Evolutionary conservation across 2,113 vertebrate species (phyloP).

Genomic region (Bubo scandiacus): DNA sequence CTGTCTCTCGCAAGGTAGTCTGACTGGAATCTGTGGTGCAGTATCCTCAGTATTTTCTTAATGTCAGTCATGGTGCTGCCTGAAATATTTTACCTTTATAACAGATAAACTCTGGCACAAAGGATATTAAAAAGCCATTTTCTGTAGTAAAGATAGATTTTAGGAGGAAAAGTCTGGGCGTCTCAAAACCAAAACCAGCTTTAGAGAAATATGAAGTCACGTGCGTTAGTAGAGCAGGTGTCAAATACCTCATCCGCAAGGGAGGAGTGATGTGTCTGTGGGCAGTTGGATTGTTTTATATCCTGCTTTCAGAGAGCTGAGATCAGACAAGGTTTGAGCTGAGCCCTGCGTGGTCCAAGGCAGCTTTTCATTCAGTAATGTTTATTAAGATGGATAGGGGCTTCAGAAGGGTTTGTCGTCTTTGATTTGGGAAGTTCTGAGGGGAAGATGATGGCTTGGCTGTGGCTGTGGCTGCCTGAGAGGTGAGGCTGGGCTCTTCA

Average conservation of each 20-base stretch:
- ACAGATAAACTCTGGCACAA: neutral
- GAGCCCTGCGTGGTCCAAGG: neutral
- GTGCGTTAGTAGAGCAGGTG: fast-evolving
- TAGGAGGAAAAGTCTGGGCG: neutral
- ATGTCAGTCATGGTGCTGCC: neutral
- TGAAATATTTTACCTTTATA: neutral
- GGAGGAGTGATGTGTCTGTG: neutral
- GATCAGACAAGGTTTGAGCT: neutral
- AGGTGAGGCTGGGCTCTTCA: neutral
- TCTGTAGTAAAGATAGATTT: neutral
- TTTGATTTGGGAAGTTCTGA: neutral
- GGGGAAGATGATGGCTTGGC: neutral
- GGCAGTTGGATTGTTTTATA: neutral
- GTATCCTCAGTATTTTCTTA: slow-evolving; percentile 9
- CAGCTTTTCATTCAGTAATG: neutral
- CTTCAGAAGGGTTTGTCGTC: neutral
- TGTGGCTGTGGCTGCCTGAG: neutral
- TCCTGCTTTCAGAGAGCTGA: neutral
- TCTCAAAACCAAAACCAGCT: neutral
- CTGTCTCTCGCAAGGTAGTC: neutral
- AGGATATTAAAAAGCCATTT: neutral
- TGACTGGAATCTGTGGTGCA: neutral
- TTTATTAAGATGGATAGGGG: neutral
- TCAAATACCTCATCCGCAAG: neutral
- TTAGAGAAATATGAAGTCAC: neutral